A percentile compares a stretch with the other conserved stretches of the same genome.
These are phyloP conservation scores for Agrotis puta DNA, from an alignment of 2,888 invertebrate species.

Conservation along the genomic window DNA sequence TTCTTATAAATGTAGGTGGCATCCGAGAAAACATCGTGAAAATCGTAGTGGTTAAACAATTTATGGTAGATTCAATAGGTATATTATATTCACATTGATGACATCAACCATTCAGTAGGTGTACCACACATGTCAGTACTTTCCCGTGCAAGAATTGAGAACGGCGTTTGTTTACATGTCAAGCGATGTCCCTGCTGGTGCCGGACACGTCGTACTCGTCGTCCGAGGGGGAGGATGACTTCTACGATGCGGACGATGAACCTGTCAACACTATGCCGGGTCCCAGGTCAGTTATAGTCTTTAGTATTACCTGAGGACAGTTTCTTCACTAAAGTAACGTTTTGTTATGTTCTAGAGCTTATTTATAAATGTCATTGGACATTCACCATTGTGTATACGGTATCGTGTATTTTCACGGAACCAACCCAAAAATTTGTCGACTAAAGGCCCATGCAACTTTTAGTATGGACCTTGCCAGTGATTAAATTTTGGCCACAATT, in stretches of 20 bases:
- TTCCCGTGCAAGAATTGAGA: constrained; percentile 24
- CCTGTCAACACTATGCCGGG: constrained; percentile 74
- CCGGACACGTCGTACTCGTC: constrained; percentile 99
- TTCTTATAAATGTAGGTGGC: constrained; percentile 26
- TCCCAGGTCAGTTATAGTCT: constrained; percentile 80
- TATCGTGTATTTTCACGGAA: no score
- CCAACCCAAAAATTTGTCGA: no score
- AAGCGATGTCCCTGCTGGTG: constrained; percentile 93
- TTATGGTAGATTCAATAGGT: no score
- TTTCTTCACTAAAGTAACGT: no score
- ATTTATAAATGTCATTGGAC: no score
- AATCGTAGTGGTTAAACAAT: constrained; percentile 16
- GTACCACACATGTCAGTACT: constrained; percentile 1
- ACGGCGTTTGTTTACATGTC: constrained; percentile 70
- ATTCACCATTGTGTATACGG: no score
- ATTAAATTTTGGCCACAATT: no score
- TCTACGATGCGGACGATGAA: constrained; percentile 97
- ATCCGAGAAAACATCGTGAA: constrained; percentile 12
- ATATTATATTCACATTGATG: no score
- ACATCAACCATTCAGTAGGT: neutral
- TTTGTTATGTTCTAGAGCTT: no score
- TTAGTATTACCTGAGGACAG: neutral
- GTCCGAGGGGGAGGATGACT: constrained; percentile 98
- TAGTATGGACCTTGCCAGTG: no score
- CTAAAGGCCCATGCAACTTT: no score